Percentiles rank a stretch among this genome's conserved stretches.
phyloP scores from a whole-genome alignment of 2,797 vertebrate genomes.

The Lagocephalus sceleratus region DNA sequence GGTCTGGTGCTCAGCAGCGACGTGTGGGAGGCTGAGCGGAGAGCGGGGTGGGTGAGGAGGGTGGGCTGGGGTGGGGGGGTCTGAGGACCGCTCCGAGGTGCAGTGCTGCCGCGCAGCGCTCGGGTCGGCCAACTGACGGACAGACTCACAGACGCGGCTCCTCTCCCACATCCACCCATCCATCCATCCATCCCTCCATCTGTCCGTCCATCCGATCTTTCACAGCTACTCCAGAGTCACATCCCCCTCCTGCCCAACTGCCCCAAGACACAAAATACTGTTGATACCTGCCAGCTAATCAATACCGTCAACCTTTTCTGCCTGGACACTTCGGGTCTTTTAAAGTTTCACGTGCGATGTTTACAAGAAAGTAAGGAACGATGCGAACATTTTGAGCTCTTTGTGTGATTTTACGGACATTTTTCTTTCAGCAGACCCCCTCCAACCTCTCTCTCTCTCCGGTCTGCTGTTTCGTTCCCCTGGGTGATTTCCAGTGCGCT shows the following conservation, averaged over 20 bases:
- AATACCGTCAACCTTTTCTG: background rate
- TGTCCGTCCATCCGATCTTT: too few species aligned
- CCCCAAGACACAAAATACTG: background rate
- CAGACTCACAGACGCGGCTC: conserved; percentile 66
- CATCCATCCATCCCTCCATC: too few species aligned
- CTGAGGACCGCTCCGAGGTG: conserved; percentile 74
- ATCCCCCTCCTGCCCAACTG: background rate
- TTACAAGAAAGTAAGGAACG: background rate
- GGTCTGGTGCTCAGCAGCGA: conserved; percentile 46
- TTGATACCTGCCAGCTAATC: background rate
- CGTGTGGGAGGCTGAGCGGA: conserved; percentile 5
- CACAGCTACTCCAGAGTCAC: too few species aligned
- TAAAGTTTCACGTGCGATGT: background rate
- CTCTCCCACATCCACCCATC: background rate
- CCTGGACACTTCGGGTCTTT: background rate
- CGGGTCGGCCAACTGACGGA: conserved; percentile 82
- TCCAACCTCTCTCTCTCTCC: conserved; percentile 59
- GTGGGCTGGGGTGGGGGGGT: conserved; percentile 42
- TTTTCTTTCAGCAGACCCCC: conserved; percentile 21
- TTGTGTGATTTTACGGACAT: conserved; percentile 10
- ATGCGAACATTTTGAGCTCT: background rate
- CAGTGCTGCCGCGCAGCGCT: conserved; percentile 94
- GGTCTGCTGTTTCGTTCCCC: conserved; percentile 66
- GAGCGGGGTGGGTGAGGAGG: conserved; percentile 40
- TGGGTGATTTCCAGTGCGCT: conserved; percentile 79